A percentile compares a stretch with the other conserved stretches of the same genome.
These are phyloP conservation scores for Cyrtonyx montezumae DNA, from an alignment of 2,113 vertebrate genomes.

Conservation along the genomic window DNA sequence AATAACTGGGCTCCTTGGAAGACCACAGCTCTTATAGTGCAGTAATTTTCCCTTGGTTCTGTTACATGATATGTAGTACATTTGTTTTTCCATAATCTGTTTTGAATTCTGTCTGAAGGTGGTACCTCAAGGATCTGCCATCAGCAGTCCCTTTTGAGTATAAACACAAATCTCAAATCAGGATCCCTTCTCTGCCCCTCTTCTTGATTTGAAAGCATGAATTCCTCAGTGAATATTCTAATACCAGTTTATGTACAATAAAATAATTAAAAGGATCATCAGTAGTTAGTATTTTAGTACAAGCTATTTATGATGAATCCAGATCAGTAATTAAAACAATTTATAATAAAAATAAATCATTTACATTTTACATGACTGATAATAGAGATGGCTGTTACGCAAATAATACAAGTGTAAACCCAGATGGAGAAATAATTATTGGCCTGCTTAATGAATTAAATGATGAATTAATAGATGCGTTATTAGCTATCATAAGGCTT, in stretches of 20 bases:
- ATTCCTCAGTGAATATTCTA: background rate
- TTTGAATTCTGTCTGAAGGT: background rate
- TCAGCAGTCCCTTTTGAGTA: background rate
- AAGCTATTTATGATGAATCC: slow-evolving; percentile 6
- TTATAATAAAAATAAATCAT: background rate
- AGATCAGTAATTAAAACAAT: background rate
- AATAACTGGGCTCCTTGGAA: background rate
- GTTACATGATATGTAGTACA: background rate
- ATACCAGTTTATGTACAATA: background rate
- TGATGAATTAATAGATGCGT: slow-evolving; percentile 19
- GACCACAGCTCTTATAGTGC: background rate
- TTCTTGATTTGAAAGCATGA: background rate
- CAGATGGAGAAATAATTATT: slow-evolving; percentile 51
- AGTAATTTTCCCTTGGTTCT: background rate
- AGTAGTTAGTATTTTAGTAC: background rate
- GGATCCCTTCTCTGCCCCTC: background rate
- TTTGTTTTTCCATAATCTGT: background rate
- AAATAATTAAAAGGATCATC: background rate
- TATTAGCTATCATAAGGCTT: background rate
- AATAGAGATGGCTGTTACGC: background rate
- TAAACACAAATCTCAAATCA: background rate
- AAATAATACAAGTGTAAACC: background rate
- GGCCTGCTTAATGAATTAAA: slow-evolving; percentile 22
- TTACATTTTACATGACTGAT: background rate
- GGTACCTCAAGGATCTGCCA: background rate